Evolutionary conservation across 2,113 vertebrate genomes (phyloP).

Genomic region (Channa maculata): DNA sequence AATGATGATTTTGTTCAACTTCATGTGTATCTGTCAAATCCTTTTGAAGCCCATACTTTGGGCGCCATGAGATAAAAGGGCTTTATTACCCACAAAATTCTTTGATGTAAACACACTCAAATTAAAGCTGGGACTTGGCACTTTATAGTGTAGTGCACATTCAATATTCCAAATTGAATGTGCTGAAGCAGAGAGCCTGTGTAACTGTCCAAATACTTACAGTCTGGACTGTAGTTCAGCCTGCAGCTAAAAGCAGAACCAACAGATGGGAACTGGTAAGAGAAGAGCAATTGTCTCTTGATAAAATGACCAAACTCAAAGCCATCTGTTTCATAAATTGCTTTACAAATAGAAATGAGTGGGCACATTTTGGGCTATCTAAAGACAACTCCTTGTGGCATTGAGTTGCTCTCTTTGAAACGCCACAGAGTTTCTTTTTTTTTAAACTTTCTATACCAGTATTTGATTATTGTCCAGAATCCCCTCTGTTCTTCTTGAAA

Average conservation of each 20-base stretch:
- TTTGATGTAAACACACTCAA: too few relatives aligned
- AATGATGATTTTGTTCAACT: too few relatives aligned
- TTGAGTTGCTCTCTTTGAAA: constrained; percentile 37
- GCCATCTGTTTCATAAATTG: constrained; percentile 67
- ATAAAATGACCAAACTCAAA: constrained; percentile 63
- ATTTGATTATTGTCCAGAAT: constrained; percentile 38
- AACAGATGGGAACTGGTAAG: constrained; percentile 54
- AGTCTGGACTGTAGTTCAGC: constrained; percentile 27
- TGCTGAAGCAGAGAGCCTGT: too few relatives aligned
- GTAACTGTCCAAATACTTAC: too few relatives aligned
- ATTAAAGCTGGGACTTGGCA: too few relatives aligned
- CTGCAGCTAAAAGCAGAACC: constrained; percentile 52
- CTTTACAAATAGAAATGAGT: constrained; percentile 48
- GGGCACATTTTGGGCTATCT: constrained; percentile 36
- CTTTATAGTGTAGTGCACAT: too few relatives aligned
- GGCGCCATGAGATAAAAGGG: too few relatives aligned
- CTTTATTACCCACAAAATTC: too few relatives aligned
- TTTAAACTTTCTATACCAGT: constrained; percentile 1
- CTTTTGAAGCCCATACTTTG: too few relatives aligned
- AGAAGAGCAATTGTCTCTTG: constrained; percentile 42
- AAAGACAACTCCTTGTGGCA: constrained; percentile 34
- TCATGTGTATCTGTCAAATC: too few relatives aligned
- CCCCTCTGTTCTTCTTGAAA: constrained; percentile 9
- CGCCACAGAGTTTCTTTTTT: neutral
- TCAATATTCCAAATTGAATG: too few relatives aligned